These are phyloP conservation scores for Toxostoma redivivum DNA, from an alignment of 2,113 vertebrate species.

Conservation along the genomic window DNA sequence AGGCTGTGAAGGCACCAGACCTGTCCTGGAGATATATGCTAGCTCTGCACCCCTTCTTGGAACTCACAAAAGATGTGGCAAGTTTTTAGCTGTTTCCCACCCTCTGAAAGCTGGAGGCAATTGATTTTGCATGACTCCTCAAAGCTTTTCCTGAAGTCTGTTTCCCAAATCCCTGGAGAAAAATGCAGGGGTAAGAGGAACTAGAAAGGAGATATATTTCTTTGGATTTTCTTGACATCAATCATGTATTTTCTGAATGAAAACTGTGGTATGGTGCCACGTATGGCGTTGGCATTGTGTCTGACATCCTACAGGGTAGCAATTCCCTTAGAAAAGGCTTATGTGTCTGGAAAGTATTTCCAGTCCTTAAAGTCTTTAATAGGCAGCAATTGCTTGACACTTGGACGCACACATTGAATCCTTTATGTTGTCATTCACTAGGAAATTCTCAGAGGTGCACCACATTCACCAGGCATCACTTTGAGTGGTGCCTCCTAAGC, in stretches of 20 bases:
- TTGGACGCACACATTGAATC: not conserved
- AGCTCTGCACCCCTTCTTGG: not conserved
- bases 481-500: not conserved
- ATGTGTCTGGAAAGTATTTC: slow-evolving; percentile 30
- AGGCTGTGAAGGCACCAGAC: not conserved
- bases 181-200: not conserved
- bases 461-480: not conserved
- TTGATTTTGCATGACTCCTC: not conserved
- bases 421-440: not conserved
- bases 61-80: not conserved
- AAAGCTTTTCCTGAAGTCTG: not conserved
- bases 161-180: not conserved
- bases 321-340: not conserved
- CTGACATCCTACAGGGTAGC: not conserved
- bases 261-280: slow-evolving; percentile 27
- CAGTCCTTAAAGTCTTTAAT: not conserved
- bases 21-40: not conserved
- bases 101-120: not conserved
- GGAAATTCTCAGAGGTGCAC: not conserved
- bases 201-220: not conserved
- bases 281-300: not conserved
- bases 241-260: slow-evolving; percentile 13
- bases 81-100: not conserved
- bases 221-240: not conserved
- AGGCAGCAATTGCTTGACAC: not conserved